These are phyloP conservation scores for Drosophila prostipennis DNA, from an alignment of 2,888 invertebrate genomes.

Conservation along the genomic window DNA sequence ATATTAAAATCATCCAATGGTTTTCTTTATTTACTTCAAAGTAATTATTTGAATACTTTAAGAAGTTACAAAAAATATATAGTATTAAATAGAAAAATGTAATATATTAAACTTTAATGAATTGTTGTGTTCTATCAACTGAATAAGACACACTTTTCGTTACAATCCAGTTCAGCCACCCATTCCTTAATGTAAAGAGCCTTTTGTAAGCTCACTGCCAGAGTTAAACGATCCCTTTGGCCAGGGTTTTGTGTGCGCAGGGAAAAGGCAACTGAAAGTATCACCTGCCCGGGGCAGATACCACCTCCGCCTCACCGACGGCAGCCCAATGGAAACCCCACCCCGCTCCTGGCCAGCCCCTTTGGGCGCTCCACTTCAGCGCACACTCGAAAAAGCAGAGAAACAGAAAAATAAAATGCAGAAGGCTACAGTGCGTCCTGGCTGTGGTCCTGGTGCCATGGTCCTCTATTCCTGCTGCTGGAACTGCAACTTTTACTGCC, in stretches of 20 bases:
- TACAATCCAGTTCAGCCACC: slow-evolving; percentile 5
- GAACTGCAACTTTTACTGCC: slow-evolving; percentile 18
- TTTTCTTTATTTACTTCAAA: too few relatives aligned
- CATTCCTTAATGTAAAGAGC: not conserved
- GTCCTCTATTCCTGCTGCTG: slow-evolving; percentile 15
- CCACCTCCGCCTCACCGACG: slow-evolving; percentile 15
- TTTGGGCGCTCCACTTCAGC: slow-evolving; percentile 72
- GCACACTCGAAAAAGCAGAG: slow-evolving; percentile 55
- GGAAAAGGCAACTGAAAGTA: slow-evolving; percentile 54
- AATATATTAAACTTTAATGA: too few relatives aligned
- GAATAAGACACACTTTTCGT: not conserved
- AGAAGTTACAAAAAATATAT: too few relatives aligned
- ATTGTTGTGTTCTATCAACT: too few relatives aligned
- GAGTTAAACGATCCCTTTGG: slow-evolving; percentile 21
- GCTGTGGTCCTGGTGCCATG: slow-evolving; percentile 36
- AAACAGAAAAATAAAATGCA: slow-evolving; percentile 11
- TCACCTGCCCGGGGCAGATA: slow-evolving; percentile 62
- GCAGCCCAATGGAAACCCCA: slow-evolving; percentile 4
- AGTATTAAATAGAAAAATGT: too few relatives aligned
- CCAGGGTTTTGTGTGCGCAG: slow-evolving; percentile 10
- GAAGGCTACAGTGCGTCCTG: slow-evolving; percentile 48
- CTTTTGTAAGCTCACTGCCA: slow-evolving; percentile 15
- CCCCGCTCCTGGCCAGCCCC: slow-evolving; percentile 24
- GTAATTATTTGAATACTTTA: too few relatives aligned
- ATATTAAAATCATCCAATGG: too few relatives aligned